Evolutionary conservation across 2,113 vertebrate species (phyloP).

Genomic region (Toxotes chatareus): DNA sequence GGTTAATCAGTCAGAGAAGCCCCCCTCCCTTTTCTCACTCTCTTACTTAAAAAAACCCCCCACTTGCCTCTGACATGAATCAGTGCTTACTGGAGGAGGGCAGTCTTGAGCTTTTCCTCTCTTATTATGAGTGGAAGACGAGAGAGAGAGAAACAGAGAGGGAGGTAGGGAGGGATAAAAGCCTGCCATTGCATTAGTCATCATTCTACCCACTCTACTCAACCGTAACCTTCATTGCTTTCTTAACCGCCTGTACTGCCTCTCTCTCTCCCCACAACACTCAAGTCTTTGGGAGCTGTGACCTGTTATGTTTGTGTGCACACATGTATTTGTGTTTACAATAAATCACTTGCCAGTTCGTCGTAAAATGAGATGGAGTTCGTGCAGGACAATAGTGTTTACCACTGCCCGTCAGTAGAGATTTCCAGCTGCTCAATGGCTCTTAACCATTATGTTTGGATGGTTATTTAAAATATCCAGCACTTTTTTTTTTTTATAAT

Average conservation of each 20-base stretch:
- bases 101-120: slow-evolving; percentile 10
- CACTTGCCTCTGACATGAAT: slow-evolving; percentile 9
- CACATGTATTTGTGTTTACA: slow-evolving; percentile 1
- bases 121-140: slow-evolving; percentile 19
- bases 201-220: slow-evolving; percentile 26
- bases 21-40: background rate
- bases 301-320: slow-evolving; percentile 8
- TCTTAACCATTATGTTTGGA: background rate
- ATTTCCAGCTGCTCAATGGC: background rate
- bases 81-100: slow-evolving; percentile 12
- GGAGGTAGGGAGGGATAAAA: slow-evolving; percentile 34
- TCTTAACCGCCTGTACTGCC: background rate
- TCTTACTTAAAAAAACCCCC: background rate
- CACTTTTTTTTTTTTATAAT: background rate
- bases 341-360: background rate
- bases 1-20: slow-evolving; percentile 31
- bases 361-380: background rate
- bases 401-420: background rate
- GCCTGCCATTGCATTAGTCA: slow-evolving; percentile 49
- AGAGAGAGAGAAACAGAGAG: background rate
- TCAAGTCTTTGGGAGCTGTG: background rate
- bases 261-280: slow-evolving; percentile 1
- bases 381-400: background rate
- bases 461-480: slow-evolving; percentile 11
- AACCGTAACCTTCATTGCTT: slow-evolving; percentile 26